Evolutionary conservation across 2,113 vertebrate species (phyloP), one percentile per base, ranked within the genome.

Genomic region (Lichenostomus cassidix): DNA sequence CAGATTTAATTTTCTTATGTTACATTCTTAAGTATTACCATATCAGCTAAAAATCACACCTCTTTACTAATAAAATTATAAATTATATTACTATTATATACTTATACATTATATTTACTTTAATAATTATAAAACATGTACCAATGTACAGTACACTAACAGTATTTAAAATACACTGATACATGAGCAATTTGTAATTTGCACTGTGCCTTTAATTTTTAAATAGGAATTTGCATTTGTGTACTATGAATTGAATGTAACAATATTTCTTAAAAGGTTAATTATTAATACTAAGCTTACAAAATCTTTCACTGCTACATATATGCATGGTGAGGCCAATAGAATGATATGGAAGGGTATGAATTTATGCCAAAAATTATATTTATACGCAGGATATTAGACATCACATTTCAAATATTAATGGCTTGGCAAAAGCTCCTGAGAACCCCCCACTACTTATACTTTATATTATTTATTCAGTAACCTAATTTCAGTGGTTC

Each of bases 401-500:
- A 89, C 50, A 52, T 93, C 60, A 86, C 68, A 70, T 91, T 83
- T 71, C 84, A 91, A 82, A 73, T 75, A 80, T 86, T 95, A 96
- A 83, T 96, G 58, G 37, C 69, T 88, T 95, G 90, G 63, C 95
- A 78, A 85, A 56, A 94, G 39, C 42, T 84, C 53, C 64, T 85
- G 70, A 95, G 67, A 35, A 93, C 44, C 29, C 33, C 24, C 67
- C 76, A 42, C 73, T 86, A 81, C 49, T 88, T 69, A 93, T 97
- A 53, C 67, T 88, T 94, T 22, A 92, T 95, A 35, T 88, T 88
- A 75, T 95, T 96, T 94, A 80, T 92, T 94, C 75, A 87, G 89
- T 87, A 80, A 92, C 42, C 90, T 70, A 75, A 87, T 96, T 96
- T 93, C 90, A 94, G 88, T 95, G 53, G 35, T 94, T 94, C 89